These are phyloP conservation scores for Agelas oroides DNA, from an alignment of 37 sponge, comb jelly and placozoan genomes.

Conservation along the genomic window DNA sequence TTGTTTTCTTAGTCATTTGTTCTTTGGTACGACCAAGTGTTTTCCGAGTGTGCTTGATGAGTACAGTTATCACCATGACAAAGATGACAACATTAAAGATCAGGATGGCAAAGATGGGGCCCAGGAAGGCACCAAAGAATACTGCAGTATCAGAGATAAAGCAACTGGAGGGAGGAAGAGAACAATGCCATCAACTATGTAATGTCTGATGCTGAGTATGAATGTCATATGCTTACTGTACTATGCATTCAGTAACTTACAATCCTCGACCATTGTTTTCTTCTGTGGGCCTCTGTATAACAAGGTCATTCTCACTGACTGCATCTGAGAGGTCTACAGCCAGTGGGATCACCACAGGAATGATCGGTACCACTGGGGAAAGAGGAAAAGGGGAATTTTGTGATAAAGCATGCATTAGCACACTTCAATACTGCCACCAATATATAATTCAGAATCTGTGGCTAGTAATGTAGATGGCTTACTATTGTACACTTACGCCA, in stretches of 20 bases:
- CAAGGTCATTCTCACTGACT: neutral
- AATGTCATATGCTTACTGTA: too few relatives aligned
- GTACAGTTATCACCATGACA: slow-evolving; percentile 14
- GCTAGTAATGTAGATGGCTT: too few relatives aligned
- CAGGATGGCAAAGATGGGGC: slow-evolving; percentile 11
- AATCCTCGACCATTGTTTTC: too few relatives aligned
- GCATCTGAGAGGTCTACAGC: slow-evolving; percentile 2
- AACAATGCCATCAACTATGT: too few relatives aligned
- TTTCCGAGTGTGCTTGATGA: slow-evolving; percentile 7
- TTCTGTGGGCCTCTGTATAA: neutral
- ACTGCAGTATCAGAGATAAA: slow-evolving; percentile 1
- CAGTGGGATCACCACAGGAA: slow-evolving; percentile 43
- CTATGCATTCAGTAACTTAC: too few relatives aligned
- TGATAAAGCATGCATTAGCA: too few relatives aligned
- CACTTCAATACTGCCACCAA: too few relatives aligned
- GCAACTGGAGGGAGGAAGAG: neutral
- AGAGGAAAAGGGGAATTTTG: neutral
- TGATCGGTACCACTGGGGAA: slow-evolving; percentile 30
- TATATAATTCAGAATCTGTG: too few relatives aligned
- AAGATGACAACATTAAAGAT: slow-evolving; percentile 33
- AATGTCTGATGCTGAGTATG: too few relatives aligned
- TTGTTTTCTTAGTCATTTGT: neutral
- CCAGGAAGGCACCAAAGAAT: slow-evolving; percentile 23
- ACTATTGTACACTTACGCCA: slow-evolving; percentile 55
- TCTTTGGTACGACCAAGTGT: neutral